Evolutionary conservation across 1,140 invertebrate species (phyloP), one percentile per base, ranked within the genome.

Genomic region (Trachymyrmex septentrionalis): DNA sequence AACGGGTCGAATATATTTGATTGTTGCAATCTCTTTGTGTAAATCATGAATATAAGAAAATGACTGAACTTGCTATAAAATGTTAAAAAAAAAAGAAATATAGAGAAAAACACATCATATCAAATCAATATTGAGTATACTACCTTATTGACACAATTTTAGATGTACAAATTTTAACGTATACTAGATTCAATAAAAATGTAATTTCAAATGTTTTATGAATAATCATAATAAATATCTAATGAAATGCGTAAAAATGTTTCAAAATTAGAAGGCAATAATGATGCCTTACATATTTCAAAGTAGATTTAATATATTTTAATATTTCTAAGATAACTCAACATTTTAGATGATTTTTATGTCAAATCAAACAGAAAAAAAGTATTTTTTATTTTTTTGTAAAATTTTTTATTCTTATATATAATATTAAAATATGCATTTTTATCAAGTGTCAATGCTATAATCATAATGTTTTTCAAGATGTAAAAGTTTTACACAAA

Each of bases 21-120:
- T 57, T 75, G 21, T 61, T 86, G 69, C 34, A 69, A 21, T 87
- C 87, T 87, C n/a, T 30, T 69, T 55, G 16, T 71, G 2, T 71
- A 4, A 55, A 30, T 55, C 19, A 73, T 73, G 10, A 55, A 73
- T 21, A 12, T 73, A 73, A 73, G 71, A 57, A 34, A 57, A 73
- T 57, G 1, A 57, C 30, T 73, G 71, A 4, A 57, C 2, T 19
- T 0, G 9, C 19, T 55, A 21, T 57, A 73, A 73, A 57, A 14
- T 16, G 16, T 30, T 34, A 73, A 55, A 16, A 44, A 69, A n/a
- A 71, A 30, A 5, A 63, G 1, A 50, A 24, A 0, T 50, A 34
- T 3, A 73, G 19, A 73, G 4, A 27, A 19, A 53, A 27, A 14
- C n/a, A 55, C 30, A 12, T 50, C 0, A 14, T 67, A 67, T 67